These are phyloP conservation scores for Tetheella fluctuosa DNA, from an alignment of 2,888 invertebrate species.

Conservation along the genomic window DNA sequence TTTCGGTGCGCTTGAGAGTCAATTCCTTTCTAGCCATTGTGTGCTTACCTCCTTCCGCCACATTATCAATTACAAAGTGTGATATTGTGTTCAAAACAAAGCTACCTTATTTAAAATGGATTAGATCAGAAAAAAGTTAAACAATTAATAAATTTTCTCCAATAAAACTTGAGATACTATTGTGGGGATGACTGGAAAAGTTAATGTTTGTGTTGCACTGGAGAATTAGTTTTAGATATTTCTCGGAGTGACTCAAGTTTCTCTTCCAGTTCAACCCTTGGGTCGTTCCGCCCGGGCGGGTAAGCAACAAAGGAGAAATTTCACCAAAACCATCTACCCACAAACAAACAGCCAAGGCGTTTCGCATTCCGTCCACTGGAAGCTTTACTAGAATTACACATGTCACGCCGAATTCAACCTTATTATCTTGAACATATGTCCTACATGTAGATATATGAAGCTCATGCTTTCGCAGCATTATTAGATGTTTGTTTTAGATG, in stretches of 20 bases:
- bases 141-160: too few species aligned
- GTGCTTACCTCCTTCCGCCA: too few species aligned
- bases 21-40: too few species aligned
- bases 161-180: too few species aligned
- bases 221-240: neutral
- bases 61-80: too few species aligned
- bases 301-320: slow-evolving; percentile 80
- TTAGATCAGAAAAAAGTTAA: too few species aligned
- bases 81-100: too few species aligned
- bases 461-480: slow-evolving; percentile 13
- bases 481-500: slow-evolving; percentile 12
- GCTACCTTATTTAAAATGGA: too few species aligned
- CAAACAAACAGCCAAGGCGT: slow-evolving; percentile 74
- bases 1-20: too few species aligned
- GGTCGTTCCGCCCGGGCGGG: slow-evolving; percentile 47
- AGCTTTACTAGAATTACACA: slow-evolving; percentile 40
- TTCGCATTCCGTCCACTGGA: slow-evolving; percentile 75
- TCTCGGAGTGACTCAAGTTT: too few species aligned
- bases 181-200: too few species aligned
- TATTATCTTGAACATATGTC: slow-evolving; percentile 43
- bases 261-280: slow-evolving; percentile 27
- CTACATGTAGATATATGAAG: slow-evolving; percentile 31
- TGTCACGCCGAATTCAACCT: slow-evolving; percentile 52
- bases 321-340: slow-evolving; percentile 75
- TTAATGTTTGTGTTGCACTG: too few species aligned